Evolutionary conservation across 2,113 vertebrate genomes (phyloP), one percentile per base, ranked within the genome.

Genomic region (Chaetops frenatus): DNA sequence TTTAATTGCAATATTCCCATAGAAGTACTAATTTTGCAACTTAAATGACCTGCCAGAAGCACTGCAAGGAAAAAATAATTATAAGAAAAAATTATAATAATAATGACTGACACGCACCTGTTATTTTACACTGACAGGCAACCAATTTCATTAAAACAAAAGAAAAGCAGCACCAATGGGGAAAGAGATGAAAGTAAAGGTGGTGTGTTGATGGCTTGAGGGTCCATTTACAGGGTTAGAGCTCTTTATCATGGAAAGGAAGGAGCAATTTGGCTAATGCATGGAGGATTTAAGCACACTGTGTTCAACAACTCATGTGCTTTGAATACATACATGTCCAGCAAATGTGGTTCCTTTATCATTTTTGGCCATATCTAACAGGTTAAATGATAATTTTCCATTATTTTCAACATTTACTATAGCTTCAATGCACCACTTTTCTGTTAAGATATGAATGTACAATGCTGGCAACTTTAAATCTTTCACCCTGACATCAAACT

Each of bases 11-110:
- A 56, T 67, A 88, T 66, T 85, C 65, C 78, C 72, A 50, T 16
- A 92, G 76, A 95, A 92, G 33, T 66, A 77, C 25, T 78, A 78
- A 53, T 67, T 95, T 81, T 67, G 38, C 48, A 90, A 42, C 48
- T 12, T 86, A 77, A 95, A 66, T 81, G 74, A 91, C 50, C 69
- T 86, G 36, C 81, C 72, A 92, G 77, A 29, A 79, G 21, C 56
- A 57, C 50, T 91, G n/a, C 31, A 83, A 94, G 53, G 53, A 72
- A 94, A 94, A 91, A 83, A 95, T 66, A 93, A 95, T 90, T 66
- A 44, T 54, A 86, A 74, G 73, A 86, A 94, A 94, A 35, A 57
- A 62, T 35, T 84, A 58, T 81, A 57, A 12, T 64, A 67, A 85
- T 84, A 79, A 91, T 53, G 69, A 72, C 79, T 86, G 61, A 53